Evolutionary conservation across 2,797 vertebrate genomes (phyloP), one percentile per base, ranked within the genome.

Genomic region (Sebastes cheni): DNA sequence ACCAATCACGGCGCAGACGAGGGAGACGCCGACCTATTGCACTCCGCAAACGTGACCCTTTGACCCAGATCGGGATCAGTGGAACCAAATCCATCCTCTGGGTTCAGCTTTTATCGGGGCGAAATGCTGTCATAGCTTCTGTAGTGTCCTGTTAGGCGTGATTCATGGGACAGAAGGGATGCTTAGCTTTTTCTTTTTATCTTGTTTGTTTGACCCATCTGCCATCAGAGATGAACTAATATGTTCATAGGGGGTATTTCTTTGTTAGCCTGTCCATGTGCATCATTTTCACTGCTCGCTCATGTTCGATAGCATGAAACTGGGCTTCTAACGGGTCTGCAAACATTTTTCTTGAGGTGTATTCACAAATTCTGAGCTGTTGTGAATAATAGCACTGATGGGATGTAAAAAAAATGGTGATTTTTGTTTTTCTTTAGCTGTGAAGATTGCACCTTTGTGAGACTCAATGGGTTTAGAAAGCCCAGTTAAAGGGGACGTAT

Each of bases 61-160:
- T 91, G 93, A 92, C 91, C 90, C 85, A 89, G 86, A 90, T 91
- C 55, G 13, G 83, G 86, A 91, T 91, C 84, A 88, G 77, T 82
- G 83, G 80, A 87, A 81, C 74, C 80, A 82, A 81, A 86, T 84
- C 77, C 36, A 70, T 90, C 86, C 56, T 71, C 27, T 54, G 76
- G 73, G 71, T 86, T 90, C 75, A 78, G 79, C 52, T 85, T 89
- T 90, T 86, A 84, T 86, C 54, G 79, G 75, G 82, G 83, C 84
- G 46, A 92, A 89, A 88, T 80, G 86, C 84, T 91, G 83, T 88
- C 89, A 85, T 70, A 64, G 75, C 78, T 79, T 81, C 77, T 87
- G 81, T 62, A 68, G 78, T 16, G 7, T 65, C 71, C 71, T 46
- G 68, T 83, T 75, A 83, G 67, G 5, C 62, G 23, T 85, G 82